A percentile compares a stretch with the other conserved stretches of the same genome.
Evolutionary conservation across 2,797 vertebrate species (phyloP).

Genomic region (Hoplostethus atlanticus): DNA sequence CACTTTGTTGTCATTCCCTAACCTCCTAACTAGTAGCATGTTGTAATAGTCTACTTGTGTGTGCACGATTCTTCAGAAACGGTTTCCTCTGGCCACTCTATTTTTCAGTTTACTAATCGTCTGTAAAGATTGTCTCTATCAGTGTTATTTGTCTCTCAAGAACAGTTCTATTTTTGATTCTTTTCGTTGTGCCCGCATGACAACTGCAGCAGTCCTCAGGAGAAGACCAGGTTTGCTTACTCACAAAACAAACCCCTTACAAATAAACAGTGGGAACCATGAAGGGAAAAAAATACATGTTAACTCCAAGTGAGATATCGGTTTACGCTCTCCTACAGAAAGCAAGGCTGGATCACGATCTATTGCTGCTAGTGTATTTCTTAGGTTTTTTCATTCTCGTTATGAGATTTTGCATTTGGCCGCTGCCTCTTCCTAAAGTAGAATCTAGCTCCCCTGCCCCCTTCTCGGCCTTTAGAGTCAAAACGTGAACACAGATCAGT

Average conservation of each 20-base stretch:
- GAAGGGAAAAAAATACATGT: conserved; percentile 58
- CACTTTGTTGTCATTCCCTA: conserved; percentile 86
- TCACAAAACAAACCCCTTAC: conserved; percentile 20
- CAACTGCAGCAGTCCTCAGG: conserved; percentile 84
- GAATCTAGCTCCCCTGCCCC: conserved; percentile 26
- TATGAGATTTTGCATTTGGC: conserved; percentile 44
- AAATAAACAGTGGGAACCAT: conserved; percentile 45
- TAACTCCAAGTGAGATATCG: conserved; percentile 44
- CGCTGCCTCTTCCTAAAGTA: conserved; percentile 42
- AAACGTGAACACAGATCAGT: conserved; percentile 36
- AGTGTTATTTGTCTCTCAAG: conserved; percentile 85
- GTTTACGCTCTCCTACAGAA: conserved; percentile 57
- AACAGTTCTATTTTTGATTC: conserved; percentile 66
- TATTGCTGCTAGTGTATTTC: conserved; percentile 74
- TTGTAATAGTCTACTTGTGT: conserved; percentile 90
- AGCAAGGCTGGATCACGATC: conserved; percentile 58
- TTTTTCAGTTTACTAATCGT: conserved; percentile 84
- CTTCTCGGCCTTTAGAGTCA: conserved; percentile 28
- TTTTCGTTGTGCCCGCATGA: conserved; percentile 72
- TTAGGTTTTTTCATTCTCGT: conserved; percentile 31
- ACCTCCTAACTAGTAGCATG: conserved; percentile 92
- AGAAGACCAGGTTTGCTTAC: conserved; percentile 76
- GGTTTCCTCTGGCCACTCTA: conserved; percentile 71
- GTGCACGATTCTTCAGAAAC: conserved; percentile 87
- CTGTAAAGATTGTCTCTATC: conserved; percentile 84